Conservation (phyloP, 2,113 vertebrate genomes). For the Anoplopoma fimbria region DNA sequence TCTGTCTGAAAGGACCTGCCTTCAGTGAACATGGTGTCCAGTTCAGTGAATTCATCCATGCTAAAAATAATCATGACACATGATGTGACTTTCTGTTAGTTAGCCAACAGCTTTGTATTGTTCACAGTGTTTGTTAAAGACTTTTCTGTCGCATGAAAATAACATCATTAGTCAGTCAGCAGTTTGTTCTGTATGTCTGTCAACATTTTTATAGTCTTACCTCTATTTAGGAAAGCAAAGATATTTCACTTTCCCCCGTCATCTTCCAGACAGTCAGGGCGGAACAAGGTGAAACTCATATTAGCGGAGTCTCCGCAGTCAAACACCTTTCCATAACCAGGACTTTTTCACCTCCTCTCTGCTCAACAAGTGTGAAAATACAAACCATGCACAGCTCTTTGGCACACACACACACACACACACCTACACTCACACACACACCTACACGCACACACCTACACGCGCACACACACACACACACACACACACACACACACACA, state of each 20-base stretch:
- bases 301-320: slow-evolving; percentile 3
- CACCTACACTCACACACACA: not conserved
- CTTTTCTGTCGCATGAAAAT: no score
- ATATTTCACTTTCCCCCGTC: not conserved
- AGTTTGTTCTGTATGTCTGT: no score
- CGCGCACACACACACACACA: not conserved
- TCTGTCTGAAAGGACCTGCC: no score
- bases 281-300: slow-evolving; percentile 20
- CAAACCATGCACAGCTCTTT: not conserved
- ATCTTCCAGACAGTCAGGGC: not conserved
- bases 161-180: no score
- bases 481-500: not conserved
- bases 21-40: no score
- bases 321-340: slow-evolving; percentile 9
- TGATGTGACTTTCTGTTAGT: no score
- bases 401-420: not conserved
- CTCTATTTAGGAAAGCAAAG: no score
- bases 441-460: not conserved
- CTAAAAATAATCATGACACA: no score
- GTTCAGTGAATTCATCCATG: no score
- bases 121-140: no score
- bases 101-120: no score
- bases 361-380: slow-evolving; percentile 52
- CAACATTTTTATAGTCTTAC: no score
- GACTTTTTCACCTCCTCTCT: slow-evolving; percentile 35